phyloP scores from a whole-genome alignment of 2,113 vertebrate genomes.

The Panthera uncia region DNA sequence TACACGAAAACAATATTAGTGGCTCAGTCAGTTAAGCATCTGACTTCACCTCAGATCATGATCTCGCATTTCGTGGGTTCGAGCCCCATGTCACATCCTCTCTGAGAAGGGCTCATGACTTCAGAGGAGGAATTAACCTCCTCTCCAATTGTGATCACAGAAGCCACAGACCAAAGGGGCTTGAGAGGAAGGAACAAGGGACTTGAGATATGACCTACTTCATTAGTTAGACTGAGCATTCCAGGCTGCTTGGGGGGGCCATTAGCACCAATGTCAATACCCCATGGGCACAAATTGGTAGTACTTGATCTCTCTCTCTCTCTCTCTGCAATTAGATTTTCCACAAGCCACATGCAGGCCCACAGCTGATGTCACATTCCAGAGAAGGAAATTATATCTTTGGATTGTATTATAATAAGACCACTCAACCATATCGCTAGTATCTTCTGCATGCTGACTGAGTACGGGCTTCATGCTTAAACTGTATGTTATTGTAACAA shows the following conservation, averaged over 20 bases:
- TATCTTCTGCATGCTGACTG: neutral
- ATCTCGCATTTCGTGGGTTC: no score
- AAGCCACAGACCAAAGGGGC: neutral
- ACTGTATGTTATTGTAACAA: neutral
- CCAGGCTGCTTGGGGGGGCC: neutral
- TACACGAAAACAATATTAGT: neutral
- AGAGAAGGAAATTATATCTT: neutral
- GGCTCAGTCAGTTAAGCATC: no score
- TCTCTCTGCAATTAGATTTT: neutral
- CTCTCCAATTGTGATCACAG: neutral
- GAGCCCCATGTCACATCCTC: neutral
- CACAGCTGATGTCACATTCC: neutral
- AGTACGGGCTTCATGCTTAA: neutral
- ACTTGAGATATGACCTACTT: neutral
- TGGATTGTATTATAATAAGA: neutral
- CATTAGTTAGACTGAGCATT: neutral
- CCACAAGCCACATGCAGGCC: neutral
- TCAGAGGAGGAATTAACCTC: neutral
- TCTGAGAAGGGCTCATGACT: neutral
- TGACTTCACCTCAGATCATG: no score
- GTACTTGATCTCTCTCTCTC: neutral
- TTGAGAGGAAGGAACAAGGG: neutral
- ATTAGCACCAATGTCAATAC: neutral
- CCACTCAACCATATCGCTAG: neutral
- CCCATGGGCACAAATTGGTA: neutral